phyloP scores from a whole-genome alignment of 2,113 vertebrate genomes.

The Athene noctua region DNA sequence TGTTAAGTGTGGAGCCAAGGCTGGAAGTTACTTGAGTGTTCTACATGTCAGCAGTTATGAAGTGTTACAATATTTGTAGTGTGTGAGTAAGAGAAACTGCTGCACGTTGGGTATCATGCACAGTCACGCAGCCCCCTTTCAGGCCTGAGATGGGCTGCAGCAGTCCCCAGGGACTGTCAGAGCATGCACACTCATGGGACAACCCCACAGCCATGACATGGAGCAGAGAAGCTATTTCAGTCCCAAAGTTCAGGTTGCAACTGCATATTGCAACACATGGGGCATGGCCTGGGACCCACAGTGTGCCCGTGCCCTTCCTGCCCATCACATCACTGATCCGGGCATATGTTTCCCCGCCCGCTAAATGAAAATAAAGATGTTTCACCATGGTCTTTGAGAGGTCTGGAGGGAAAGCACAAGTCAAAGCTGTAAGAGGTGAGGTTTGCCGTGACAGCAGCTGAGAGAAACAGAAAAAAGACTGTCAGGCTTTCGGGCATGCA shows the following conservation, averaged over 20 bases:
- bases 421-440: background rate
- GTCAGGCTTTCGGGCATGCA: background rate
- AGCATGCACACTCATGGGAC: accelerated
- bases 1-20: background rate
- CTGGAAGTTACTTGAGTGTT: background rate
- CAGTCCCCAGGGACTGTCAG: background rate
- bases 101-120: no score
- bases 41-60: background rate
- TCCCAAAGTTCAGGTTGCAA: background rate
- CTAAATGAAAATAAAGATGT: background rate
- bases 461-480: background rate
- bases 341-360: background rate
- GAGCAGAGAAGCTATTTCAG: background rate
- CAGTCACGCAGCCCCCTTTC: background rate
- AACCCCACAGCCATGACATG: background rate
- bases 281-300: background rate
- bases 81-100: background rate
- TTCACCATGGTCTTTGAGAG: background rate
- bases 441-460: background rate
- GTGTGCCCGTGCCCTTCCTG: background rate
- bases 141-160: background rate
- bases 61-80: background rate
- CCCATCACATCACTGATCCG: background rate
- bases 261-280: background rate
- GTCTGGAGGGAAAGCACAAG: background rate